These are phyloP conservation scores for Cylindroiulus punctatus DNA, from an alignment of 2,888 invertebrate species.

Conservation along the genomic window DNA sequence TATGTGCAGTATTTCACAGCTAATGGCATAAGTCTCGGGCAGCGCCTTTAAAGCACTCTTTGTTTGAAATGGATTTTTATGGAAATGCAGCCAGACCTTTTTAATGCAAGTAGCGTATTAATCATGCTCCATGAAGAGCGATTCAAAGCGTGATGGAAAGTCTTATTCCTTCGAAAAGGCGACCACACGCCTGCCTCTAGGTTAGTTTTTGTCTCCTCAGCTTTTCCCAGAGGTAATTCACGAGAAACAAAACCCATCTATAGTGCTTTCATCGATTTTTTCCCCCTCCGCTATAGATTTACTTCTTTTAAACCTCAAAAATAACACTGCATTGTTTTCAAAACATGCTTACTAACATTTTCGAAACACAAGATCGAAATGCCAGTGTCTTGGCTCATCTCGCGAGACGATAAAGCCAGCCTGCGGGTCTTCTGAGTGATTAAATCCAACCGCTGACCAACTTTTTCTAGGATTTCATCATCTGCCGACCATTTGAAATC, in stretches of 20 bases:
- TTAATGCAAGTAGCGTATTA: constrained; percentile 34
- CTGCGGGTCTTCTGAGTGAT: constrained; percentile 42
- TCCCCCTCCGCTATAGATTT: not conserved
- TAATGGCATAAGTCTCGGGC: constrained; percentile 5
- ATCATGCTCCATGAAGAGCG: constrained; percentile 35
- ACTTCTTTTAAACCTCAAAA: constrained; percentile 39
- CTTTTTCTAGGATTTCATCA: constrained; percentile 14
- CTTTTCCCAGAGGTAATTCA: constrained; percentile 45
- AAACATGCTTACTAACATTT: constrained; percentile 41
- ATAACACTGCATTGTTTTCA: constrained; percentile 41
- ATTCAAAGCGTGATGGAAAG: constrained; percentile 40
- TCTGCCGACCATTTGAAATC: not conserved
- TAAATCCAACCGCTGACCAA: constrained; percentile 7
- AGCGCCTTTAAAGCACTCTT: constrained; percentile 42
- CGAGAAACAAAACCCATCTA: constrained; percentile 43
- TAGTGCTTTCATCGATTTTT: constrained; percentile 43
- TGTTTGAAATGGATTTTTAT: constrained; percentile 34
- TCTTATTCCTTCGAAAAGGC: constrained; percentile 19
- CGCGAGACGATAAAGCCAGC: constrained; percentile 12
- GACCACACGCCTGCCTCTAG: constrained; percentile 16
- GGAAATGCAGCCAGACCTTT: constrained; percentile 12
- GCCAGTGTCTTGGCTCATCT: not conserved
- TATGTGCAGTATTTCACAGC: constrained; percentile 20
- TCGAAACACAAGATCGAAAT: constrained; percentile 27
- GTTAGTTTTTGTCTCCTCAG: constrained; percentile 44